Evolutionary conservation across 2,113 vertebrate genomes (phyloP), one percentile per base, ranked within the genome.

Genomic region (Tylochromis polylepis): DNA sequence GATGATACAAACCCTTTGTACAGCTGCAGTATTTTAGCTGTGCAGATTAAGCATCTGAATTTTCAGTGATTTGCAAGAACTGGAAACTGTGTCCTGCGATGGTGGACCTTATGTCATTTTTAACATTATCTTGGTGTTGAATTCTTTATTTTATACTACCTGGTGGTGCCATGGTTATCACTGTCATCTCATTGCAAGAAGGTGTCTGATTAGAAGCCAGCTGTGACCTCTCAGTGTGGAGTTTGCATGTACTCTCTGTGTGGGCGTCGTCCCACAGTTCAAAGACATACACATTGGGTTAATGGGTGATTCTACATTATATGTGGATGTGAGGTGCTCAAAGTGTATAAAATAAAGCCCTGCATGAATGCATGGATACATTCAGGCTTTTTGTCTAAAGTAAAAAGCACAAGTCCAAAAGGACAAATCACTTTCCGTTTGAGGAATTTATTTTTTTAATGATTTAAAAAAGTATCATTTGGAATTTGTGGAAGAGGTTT

Each of bases 1-100:
- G 60, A 91, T 91, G 89, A 93, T 38, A 83, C 85, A 91, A 91
- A 84, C 49, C 57, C 82, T 87, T 85, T 41, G 81, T 38, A 82
- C 55, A 38, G 58, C 38, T 56, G 22, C 58, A 79, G 75, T 14
- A n/a, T 70, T 56, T 55, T 29, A 43, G 79, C 2, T 43, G 56
- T 29, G 24, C 5, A 29, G 38, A 81, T 46, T 27, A 81, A 5
- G 15, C 38, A 16, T 20, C 56, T 36, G 20, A 67, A 67, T 67
- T 41, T 67, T 15, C 31, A 72, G 20, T 11, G 9, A 62, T 38
- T 24, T 36, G 53, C 22, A 1, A 41, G 24, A 58, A 12, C 8
- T 31, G 0, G 1, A 58, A 79, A 15, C 22, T 79, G 46, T 20
- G 22, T 6, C 43, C 12, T 31, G 38, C 0, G 18, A 27, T 65